Evolutionary conservation across 2,113 vertebrate genomes (phyloP), one percentile per base, ranked within the genome.

Genomic region (Aythya baeri): DNA sequence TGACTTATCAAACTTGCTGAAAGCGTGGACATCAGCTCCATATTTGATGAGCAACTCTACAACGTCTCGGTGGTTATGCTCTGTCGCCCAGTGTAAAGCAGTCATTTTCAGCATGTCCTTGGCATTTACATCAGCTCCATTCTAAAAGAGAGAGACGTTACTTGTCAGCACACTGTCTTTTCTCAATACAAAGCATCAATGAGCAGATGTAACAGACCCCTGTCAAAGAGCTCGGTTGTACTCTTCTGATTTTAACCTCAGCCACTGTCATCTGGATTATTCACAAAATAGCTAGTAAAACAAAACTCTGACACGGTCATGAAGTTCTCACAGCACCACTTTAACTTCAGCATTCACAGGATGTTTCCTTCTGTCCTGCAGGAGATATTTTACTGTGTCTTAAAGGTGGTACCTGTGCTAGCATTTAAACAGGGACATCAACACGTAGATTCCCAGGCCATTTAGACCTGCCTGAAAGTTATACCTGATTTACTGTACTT

Each of bases 61-160:
- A 1, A 99, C 98, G 4, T 96, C 89, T 3, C 98, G 97, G 89
- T 99, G 99, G 34, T 97, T 98, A 74, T 98, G 98, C 89, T 99
- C 99, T 0, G 99, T 98, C 0, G 99, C 99, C 99, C 99, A 99
- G 84, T 99, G 99, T 80, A 99, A 94, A 17, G 99, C 99, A 0
- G 99, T 99, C 99, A 99, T 99, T 97, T 99, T 98, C 97, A 99
- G 92, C 99, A 99, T 99, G 98, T 99, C 99, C 96, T 98, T 99
- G 92, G 99, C 99, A 9, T 99, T 99, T 34, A 99, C 98, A 85
- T 99, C 99, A 0, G 99, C 99, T 1, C 99, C 99, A 1, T 98
- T 99, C 99, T 99, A 96, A 27, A 70, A 83, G 2, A 59, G 43
- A 85, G 8, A 34, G 17, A 38, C 12, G 11, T 41, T 41, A 29